These are phyloP conservation scores for Actinernus sp. DNA, from an alignment of 92 coral and sea anemone species.

Conservation along the genomic window DNA sequence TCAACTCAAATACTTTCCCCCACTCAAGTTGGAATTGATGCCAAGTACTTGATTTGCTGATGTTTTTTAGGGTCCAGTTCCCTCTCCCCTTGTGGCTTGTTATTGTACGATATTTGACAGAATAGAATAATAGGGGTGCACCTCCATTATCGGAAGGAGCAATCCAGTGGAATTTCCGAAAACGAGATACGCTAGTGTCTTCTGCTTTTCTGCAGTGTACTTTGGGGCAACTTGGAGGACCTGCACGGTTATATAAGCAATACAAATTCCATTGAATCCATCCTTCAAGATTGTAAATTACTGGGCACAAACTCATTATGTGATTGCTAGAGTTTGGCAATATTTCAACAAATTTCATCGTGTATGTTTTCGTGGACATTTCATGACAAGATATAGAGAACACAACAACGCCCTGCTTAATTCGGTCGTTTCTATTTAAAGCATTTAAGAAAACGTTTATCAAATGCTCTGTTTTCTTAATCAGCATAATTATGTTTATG, in stretches of 20 bases:
- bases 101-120: constrained; percentile 21
- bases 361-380: too few species aligned
- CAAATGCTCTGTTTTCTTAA: too few species aligned
- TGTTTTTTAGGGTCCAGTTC: constrained; percentile 8
- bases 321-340: too few species aligned
- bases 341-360: too few species aligned
- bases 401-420: too few species aligned
- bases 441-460: too few species aligned
- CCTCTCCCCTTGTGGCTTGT: constrained; percentile 3
- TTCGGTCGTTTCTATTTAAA: too few species aligned
- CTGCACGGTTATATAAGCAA: background rate
- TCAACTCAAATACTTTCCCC: constrained; percentile 7
- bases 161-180: constrained; percentile 13
- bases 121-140: background rate
- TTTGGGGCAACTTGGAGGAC: constrained; percentile 10
- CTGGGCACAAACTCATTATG: too few species aligned
- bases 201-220: constrained; percentile 15
- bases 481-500: too few species aligned
- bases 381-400: too few species aligned
- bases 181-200: background rate
- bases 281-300: too few species aligned
- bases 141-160: constrained; percentile 20
- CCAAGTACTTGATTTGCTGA: constrained; percentile 26
- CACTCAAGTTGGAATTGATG: constrained; percentile 8
- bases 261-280: too few species aligned